phyloP scores from a whole-genome alignment of 1,140 invertebrate species.

The Cyrtorhinus lividipennis region DNA sequence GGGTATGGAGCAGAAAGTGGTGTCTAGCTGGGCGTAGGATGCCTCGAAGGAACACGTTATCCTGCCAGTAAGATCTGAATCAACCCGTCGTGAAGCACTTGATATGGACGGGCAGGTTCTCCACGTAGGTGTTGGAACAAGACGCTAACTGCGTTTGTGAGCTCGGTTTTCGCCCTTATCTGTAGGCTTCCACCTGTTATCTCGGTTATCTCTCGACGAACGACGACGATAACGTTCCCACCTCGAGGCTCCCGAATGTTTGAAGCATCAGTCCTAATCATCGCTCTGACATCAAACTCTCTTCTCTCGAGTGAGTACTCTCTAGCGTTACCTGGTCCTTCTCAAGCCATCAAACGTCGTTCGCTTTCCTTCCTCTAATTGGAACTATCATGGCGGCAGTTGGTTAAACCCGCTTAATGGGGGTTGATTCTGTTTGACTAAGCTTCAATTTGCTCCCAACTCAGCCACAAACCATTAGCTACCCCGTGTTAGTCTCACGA shows the following conservation, averaged over 20 bases:
- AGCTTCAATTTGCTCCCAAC: background rate
- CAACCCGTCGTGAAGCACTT: no score
- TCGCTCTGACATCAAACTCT: background rate
- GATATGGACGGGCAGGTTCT: no score
- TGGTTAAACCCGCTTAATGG: background rate
- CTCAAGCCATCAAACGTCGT: background rate
- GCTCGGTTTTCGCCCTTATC: no score
- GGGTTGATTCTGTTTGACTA: background rate
- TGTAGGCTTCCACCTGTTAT: background rate
- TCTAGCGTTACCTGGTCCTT: no score
- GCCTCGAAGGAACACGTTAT: no score
- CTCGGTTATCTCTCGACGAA: background rate
- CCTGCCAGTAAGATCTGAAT: no score
- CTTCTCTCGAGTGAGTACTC: background rate
- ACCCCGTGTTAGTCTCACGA: background rate
- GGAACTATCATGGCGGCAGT: background rate
- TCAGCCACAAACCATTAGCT: background rate
- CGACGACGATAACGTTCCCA: background rate
- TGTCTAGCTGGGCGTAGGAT: no score
- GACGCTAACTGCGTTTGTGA: no score
- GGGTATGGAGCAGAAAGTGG: no score
- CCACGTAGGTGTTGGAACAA: no score
- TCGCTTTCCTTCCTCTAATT: background rate
- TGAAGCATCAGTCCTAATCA: background rate
- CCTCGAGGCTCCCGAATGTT: no score